Conservation (phyloP, 2,113 vertebrate genomes). For the Montifringilla adamsi region DNA sequence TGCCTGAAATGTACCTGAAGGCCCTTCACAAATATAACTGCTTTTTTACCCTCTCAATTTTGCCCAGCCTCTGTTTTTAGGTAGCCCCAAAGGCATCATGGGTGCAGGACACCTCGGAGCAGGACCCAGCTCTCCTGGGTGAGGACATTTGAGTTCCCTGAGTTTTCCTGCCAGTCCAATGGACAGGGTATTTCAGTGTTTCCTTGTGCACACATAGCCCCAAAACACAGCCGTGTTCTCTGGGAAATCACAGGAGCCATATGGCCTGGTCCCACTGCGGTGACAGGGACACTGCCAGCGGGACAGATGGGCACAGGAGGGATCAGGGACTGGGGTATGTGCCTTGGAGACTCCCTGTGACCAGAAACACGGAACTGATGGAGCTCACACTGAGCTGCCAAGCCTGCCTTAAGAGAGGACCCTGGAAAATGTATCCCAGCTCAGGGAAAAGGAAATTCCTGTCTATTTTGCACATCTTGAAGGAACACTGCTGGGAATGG, state of each 20-base stretch:
- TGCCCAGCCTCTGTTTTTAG: background rate
- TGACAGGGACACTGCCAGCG: background rate
- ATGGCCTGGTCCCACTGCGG: background rate
- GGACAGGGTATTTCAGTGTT: background rate
- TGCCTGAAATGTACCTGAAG: background rate
- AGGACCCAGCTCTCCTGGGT: background rate
- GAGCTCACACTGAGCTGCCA: background rate
- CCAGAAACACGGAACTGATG: background rate
- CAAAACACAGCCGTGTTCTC: background rate
- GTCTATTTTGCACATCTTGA: background rate
- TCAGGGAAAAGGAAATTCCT: background rate
- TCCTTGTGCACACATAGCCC: background rate
- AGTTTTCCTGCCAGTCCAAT: background rate
- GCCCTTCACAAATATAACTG: background rate
- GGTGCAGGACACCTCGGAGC: accelerated
- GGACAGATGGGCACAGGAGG: background rate
- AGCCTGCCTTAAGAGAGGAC: background rate
- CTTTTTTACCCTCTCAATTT: too few relatives aligned
- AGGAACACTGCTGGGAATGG: background rate
- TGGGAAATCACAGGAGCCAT: background rate
- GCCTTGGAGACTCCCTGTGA: background rate
- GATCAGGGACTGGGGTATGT: background rate
- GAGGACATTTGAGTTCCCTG: background rate
- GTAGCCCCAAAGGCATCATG: background rate
- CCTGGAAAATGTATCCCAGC: background rate